Evolutionary conservation across 92 coral and sea anemone genomes (phyloP).

Genomic region (Scolanthus callimorphus): DNA sequence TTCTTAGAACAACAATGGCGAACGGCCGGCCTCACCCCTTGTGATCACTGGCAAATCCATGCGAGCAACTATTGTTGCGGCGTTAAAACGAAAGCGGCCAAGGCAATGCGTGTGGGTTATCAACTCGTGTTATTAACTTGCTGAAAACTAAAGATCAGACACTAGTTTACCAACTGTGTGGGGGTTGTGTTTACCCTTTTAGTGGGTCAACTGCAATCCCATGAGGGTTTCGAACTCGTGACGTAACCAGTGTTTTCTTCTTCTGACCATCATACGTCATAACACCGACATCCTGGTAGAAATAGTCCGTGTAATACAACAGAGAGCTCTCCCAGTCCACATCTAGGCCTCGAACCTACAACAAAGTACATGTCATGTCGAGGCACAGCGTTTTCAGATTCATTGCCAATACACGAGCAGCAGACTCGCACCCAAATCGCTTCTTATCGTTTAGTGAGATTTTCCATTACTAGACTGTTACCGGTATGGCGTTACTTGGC

Average conservation of each 20-base stretch:
- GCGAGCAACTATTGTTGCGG: no score
- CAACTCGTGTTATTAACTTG: background rate
- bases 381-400: no score
- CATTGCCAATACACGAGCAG: no score
- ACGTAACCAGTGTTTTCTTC: conserved; percentile 31
- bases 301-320: conserved; percentile 49
- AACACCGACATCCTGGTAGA: conserved; percentile 27
- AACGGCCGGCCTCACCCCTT: no score
- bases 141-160: background rate
- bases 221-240: conserved; percentile 33
- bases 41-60: no score
- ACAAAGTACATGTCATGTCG: no score
- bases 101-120: conserved; percentile 1
- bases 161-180: background rate
- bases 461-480: no score
- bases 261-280: conserved; percentile 44
- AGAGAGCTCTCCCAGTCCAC: conserved; percentile 54
- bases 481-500: no score
- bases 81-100: no score
- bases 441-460: no score
- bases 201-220: conserved; percentile 60
- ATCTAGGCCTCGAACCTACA: conserved; percentile 37
- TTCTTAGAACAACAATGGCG: no score
- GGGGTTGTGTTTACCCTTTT: conserved; percentile 13
- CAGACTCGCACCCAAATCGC: no score